A percentile compares a stretch with the other conserved stretches of the same genome.
Conservation (phyloP, 1,140 invertebrate genomes). For the Antheraea pernyi region DNA sequence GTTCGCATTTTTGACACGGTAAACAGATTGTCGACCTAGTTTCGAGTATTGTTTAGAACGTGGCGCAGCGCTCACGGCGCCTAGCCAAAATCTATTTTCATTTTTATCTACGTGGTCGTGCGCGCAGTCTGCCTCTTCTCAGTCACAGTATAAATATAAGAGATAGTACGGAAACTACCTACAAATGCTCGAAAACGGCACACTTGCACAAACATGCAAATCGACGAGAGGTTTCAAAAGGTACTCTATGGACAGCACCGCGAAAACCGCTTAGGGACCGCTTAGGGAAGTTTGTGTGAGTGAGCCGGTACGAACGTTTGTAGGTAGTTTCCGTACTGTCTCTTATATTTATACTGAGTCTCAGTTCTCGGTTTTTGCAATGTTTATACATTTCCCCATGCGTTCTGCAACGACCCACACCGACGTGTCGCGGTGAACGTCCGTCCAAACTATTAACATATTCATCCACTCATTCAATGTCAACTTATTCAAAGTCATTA, state of each 20-base stretch:
- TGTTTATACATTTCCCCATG: conserved; percentile 40
- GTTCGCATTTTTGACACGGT: conserved; percentile 60
- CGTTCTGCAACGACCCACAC: conserved; percentile 1
- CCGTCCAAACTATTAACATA: background rate
- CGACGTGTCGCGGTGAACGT: background rate
- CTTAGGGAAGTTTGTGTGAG: no score
- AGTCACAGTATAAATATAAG: no score
- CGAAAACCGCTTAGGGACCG: no score
- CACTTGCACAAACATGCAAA: no score
- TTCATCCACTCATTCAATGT: background rate
- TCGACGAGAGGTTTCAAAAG: no score
- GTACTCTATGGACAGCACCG: no score
- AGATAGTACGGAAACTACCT: no score
- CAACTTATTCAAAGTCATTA: no score
- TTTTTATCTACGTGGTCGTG: conserved; percentile 49
- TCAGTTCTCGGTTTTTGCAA: conserved; percentile 43
- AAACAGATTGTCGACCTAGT: conserved; percentile 66
- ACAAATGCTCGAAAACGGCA: no score
- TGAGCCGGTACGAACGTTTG: no score
- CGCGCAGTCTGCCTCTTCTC: conserved; percentile 36
- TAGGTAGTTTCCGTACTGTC: no score
- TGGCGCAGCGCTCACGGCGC: conserved; percentile 40
- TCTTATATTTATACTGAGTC: no score
- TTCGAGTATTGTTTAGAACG: conserved; percentile 62
- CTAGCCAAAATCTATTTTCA: conserved; percentile 68